Percentiles rank a stretch among this genome's conserved stretches.
These are phyloP conservation scores for Drosophila kuntzei DNA, from an alignment of 2,888 invertebrate species.

Conservation along the genomic window DNA sequence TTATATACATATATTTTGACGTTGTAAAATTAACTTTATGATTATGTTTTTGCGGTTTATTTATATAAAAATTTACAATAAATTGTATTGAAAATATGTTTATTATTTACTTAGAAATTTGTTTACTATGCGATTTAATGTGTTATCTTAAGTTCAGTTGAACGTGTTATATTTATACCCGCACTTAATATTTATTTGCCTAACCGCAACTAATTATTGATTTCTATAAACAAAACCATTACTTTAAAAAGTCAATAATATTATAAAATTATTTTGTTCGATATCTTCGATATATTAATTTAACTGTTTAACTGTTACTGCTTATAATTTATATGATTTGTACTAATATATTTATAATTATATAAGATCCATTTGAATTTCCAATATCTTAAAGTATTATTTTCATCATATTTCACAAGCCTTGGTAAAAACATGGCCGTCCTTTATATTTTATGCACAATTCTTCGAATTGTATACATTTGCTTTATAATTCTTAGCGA, in stretches of 20 bases:
- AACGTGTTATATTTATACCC: slow-evolving; percentile 24
- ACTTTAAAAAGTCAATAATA: neutral
- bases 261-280: no score
- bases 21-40: neutral
- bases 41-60: slow-evolving; percentile 23
- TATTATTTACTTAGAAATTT: slow-evolving; percentile 2
- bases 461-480: slow-evolving; percentile 1
- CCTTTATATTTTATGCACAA: neutral
- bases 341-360: no score
- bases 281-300: no score
- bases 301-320: no score
- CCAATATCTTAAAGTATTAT: no score
- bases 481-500: neutral
- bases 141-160: slow-evolving; percentile 30
- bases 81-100: no score
- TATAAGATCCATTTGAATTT: no score
- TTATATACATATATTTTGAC: neutral
- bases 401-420: neutral
- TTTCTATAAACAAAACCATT: slow-evolving; percentile 26
- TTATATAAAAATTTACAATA: no score
- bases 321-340: no score
- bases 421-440: neutral
- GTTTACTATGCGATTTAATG: neutral
- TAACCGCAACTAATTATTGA: slow-evolving; percentile 29
- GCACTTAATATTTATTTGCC: slow-evolving; percentile 25